Evolutionary conservation across 2,888 invertebrate species (phyloP), one percentile per base, ranked within the genome.

Genomic region (Lycocerus yunnanus): DNA sequence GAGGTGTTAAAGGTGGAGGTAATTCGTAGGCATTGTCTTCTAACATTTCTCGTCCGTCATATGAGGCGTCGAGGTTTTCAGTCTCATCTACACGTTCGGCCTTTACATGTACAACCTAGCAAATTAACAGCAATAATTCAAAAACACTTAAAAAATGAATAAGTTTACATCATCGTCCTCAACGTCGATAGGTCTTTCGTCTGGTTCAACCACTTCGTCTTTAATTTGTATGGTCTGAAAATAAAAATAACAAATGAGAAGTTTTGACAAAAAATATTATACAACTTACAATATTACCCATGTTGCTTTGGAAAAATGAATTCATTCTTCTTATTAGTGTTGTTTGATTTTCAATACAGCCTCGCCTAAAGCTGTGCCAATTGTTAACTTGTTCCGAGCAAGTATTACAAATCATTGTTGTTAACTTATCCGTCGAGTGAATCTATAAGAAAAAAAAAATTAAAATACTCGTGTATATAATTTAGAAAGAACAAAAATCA

Each of bases 291-390:
- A 72, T 63, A 68, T 67, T 67, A 11, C 63, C 67, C 14, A 24
- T 58, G 18, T 58, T 69, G 63, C 24, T 65, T 10, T 65, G 60
- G 15, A 43, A 72, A 67, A 71, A 81, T 66, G 70, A 66, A 83
- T 87, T 88, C 81, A 89, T 84, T 89, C 92, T 90, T 86, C 89
- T 88, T 82, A 88, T 88, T 81, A 93, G 87, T 86, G 91, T 92
- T 83, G 88, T 89, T 88, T 93, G 93, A 79, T 92, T 90, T 83
- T 89, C 89, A 80, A 90, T 88, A 86, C 93, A 93, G 16, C 89
- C 87, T 84, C 89, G 88, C 85, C 91, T 92, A 87, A 91, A 93
- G 78, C 88, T 86, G 83, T 91, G 89, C 92, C 92, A 93, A 84
- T 89, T 90, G 83, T 91, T 91, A 80, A 93, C 89, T 87, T 90